Percentiles rank a stretch among this genome's conserved stretches.
Evolutionary conservation across 1,140 invertebrate species (phyloP).

Genomic region (Portunus trituberculatus): DNA sequence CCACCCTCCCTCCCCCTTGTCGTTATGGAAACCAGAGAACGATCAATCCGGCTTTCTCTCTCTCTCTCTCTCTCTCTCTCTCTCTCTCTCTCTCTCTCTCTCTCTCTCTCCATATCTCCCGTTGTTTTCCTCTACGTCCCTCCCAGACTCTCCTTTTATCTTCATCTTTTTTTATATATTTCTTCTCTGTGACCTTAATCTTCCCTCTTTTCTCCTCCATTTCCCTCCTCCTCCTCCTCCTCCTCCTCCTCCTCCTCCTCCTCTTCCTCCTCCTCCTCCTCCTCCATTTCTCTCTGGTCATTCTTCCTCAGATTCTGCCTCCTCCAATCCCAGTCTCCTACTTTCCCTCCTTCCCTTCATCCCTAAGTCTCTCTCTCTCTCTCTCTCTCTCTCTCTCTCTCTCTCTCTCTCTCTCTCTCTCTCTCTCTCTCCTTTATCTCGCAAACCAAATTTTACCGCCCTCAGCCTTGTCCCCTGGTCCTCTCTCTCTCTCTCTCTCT

Average conservation of each 20-base stretch:
- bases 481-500: slow-evolving; percentile 3
- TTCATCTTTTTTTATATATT: not conserved
- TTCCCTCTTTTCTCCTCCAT: not conserved
- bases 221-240: not conserved
- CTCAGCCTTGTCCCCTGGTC: not conserved
- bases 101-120: not conserved
- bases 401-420: slow-evolving; percentile 39
- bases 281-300: not conserved
- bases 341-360: slow-evolving; percentile 32
- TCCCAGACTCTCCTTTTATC: not conserved
- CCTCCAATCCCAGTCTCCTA: not conserved
- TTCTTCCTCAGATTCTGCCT: not conserved
- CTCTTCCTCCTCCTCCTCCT: not conserved
- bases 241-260: not conserved
- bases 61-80: slow-evolving; percentile 37
- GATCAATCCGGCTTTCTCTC: not conserved
- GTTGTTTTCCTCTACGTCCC: not conserved
- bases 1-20: not conserved
- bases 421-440: not conserved
- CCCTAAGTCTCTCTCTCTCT: slow-evolving; percentile 36
- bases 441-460: no score
- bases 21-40: slow-evolving; percentile 21
- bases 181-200: not conserved
- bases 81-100: slow-evolving; percentile 8
- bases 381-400: slow-evolving; percentile 35